These are phyloP conservation scores for Danaus chrysippus DNA, from an alignment of 2,888 invertebrate species.

Conservation along the genomic window DNA sequence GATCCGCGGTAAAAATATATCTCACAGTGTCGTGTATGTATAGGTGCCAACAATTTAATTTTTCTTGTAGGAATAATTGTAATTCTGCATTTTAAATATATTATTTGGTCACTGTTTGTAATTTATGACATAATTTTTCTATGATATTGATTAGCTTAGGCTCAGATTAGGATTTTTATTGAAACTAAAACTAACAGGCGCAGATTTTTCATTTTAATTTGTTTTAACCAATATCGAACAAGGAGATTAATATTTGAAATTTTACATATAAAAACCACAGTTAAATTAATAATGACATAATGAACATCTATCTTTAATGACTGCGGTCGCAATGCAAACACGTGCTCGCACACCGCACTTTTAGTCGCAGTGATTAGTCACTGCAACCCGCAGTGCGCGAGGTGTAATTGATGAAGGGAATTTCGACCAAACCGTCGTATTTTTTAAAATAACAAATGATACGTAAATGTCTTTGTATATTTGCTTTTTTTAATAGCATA, in stretches of 20 bases:
- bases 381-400: conserved; percentile 25
- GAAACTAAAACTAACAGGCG: too few relatives aligned
- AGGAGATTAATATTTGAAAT: background rate
- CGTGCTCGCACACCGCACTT: conserved; percentile 25
- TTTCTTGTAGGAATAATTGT: too few relatives aligned
- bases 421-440: conserved; percentile 7
- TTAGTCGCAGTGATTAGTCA: conserved; percentile 31
- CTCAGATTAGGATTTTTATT: too few relatives aligned
- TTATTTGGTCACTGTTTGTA: too few relatives aligned
- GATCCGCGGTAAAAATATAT: too few relatives aligned
- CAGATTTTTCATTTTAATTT: background rate
- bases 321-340: conserved; percentile 19
- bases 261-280: background rate
- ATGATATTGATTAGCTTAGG: too few relatives aligned
- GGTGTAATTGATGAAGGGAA: conserved; percentile 16
- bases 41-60: too few relatives aligned
- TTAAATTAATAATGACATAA: conserved; percentile 4
- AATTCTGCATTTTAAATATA: too few relatives aligned
- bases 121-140: too few relatives aligned
- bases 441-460: conserved; percentile 5
- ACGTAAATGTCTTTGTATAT: too few relatives aligned
- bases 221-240: background rate
- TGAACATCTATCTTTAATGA: conserved; percentile 12
- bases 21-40: too few relatives aligned
- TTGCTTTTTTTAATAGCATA: too few relatives aligned